Percentiles rank a stretch among this genome's conserved stretches.
Evolutionary conservation across 2,888 invertebrate genomes (phyloP).

Genomic region (Ommatoiulus sabulosus): DNA sequence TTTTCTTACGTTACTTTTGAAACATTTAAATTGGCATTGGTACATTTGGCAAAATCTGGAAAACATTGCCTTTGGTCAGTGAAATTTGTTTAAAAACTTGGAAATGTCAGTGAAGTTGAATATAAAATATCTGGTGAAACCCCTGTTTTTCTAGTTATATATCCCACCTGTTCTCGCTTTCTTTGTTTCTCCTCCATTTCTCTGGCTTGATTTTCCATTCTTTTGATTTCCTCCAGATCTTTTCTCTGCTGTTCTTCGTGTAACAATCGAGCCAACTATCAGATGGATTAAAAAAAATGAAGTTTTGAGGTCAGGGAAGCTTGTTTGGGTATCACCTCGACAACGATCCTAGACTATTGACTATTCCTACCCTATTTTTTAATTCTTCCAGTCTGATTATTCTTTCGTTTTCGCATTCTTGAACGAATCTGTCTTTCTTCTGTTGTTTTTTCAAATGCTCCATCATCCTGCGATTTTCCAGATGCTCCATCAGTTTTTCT

Average conservation of each 20-base stretch:
- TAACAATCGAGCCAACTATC: constrained; percentile 44
- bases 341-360: not conserved
- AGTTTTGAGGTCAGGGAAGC: not conserved
- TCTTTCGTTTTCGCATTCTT: constrained; percentile 3
- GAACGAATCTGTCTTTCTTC: not conserved
- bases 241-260: constrained; percentile 30
- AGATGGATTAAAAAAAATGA: not conserved
- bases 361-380: constrained; percentile 6
- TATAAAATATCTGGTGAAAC: no score
- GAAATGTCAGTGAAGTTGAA: no score
- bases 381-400: constrained; percentile 29
- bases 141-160: not conserved
- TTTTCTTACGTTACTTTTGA: no score
- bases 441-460: constrained; percentile 29
- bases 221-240: not conserved
- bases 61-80: no score
- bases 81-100: no score
- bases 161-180: not conserved
- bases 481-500: not conserved
- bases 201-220: constrained; percentile 32
- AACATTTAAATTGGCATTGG: no score
- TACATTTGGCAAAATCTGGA: no score
- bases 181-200: constrained; percentile 41
- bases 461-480: constrained; percentile 5
- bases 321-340: no score